Evolutionary conservation across 2,113 vertebrate species (phyloP).

Genomic region (Odontophorus gujanensis): DNA sequence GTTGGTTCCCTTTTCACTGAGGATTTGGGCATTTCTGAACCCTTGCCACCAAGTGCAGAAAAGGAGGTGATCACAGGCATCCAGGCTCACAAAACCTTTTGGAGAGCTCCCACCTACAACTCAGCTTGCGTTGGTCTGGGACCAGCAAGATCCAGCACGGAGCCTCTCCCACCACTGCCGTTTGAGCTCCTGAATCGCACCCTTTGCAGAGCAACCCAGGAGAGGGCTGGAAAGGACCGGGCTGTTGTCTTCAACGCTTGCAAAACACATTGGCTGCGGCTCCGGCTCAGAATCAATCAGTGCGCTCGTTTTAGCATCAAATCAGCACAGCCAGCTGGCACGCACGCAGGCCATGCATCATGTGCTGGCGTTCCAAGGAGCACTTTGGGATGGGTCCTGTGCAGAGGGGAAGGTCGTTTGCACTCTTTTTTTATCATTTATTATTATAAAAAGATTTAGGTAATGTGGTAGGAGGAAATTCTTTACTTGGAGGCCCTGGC

Average conservation of each 20-base stretch:
- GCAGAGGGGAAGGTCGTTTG: not conserved
- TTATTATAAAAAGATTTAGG: not conserved
- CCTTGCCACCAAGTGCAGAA: not conserved
- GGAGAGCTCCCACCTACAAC: not conserved
- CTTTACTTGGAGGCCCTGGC: not conserved
- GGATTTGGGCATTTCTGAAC: not conserved
- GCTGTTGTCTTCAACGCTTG: not conserved
- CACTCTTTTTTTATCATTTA: not conserved
- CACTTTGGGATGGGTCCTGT: not conserved
- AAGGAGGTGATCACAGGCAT: not conserved
- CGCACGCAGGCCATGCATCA: not conserved
- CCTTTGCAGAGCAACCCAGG: not conserved
- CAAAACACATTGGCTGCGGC: not conserved
- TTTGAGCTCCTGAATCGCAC: not conserved
- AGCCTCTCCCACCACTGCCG: not conserved
- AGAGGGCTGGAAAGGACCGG: not conserved
- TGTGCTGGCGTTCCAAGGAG: not conserved
- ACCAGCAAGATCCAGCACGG: not conserved
- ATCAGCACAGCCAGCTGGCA: constrained; percentile 35
- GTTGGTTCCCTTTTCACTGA: not conserved
- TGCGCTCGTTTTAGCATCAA: constrained; percentile 11
- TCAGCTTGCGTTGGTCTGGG: rapidly evolving
- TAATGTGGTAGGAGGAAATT: not conserved
- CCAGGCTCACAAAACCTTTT: not conserved
- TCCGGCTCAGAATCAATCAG: not conserved